phyloP scores from a whole-genome alignment of 2,888 invertebrate genomes.

The Standfussiana lucernea region DNA sequence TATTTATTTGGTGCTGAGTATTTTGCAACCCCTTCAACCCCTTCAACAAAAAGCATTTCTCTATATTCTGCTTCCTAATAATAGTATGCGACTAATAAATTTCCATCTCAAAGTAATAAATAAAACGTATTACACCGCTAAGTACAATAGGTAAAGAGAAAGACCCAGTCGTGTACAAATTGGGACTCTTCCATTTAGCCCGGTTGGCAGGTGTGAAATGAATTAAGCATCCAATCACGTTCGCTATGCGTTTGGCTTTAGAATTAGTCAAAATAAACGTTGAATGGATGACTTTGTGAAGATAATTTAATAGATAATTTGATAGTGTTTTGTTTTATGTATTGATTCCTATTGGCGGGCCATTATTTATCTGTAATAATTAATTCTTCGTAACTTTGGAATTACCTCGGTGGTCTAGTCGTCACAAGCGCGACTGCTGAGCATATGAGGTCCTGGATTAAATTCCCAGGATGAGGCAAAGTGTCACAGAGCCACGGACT shows the following conservation, averaged over 20 bases:
- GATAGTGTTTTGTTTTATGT: not conserved
- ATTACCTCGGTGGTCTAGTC: not conserved
- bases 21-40: slow-evolving; percentile 12
- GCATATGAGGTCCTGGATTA: not conserved
- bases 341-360: not conserved
- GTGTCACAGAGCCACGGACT: not conserved
- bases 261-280: slow-evolving; percentile 50
- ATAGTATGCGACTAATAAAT: slow-evolving; percentile 39
- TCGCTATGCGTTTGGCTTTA: slow-evolving; percentile 50
- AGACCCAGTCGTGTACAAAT: slow-evolving; percentile 49
- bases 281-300: not conserved
- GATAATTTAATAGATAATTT: not conserved
- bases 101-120: slow-evolving; percentile 46
- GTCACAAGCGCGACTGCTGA: not conserved
- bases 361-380: not conserved
- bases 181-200: slow-evolving; percentile 52
- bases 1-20: slow-evolving; percentile 28
- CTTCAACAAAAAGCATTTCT: slow-evolving; percentile 21
- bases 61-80: slow-evolving; percentile 35
- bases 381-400: not conserved
- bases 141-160: slow-evolving; percentile 38
- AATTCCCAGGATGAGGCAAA: not conserved
- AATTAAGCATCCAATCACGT: slow-evolving; percentile 66
- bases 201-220: slow-evolving; percentile 63
- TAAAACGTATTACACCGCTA: slow-evolving; percentile 55